Evolutionary conservation across 2,888 invertebrate species (phyloP).

Genomic region (Lycaena phlaeas): DNA sequence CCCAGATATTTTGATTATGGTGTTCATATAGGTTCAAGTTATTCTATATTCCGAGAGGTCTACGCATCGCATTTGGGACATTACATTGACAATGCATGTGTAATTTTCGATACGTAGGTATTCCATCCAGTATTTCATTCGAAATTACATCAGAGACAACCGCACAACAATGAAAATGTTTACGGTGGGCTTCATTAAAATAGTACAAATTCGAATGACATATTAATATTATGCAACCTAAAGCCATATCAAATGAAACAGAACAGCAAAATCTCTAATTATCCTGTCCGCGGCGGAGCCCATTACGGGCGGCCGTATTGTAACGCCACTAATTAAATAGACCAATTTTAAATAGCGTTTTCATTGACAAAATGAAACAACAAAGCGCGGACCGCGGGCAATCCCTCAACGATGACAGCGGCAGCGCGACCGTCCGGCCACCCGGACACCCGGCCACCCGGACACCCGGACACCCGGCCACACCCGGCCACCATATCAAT

Average conservation of each 20-base stretch:
- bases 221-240: neutral
- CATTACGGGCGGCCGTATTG: neutral
- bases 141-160: too few relatives aligned
- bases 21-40: too few relatives aligned
- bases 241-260: neutral
- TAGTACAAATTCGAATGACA: neutral
- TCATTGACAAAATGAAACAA: constrained; percentile 6
- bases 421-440: too few relatives aligned
- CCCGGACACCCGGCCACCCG: too few relatives aligned
- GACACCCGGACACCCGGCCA: too few relatives aligned
- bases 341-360: constrained; percentile 2
- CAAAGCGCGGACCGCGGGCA: constrained; percentile 2
- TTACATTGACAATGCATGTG: too few relatives aligned
- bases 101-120: too few relatives aligned
- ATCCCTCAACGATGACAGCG: constrained; percentile 11
- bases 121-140: too few relatives aligned
- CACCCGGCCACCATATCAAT: constrained; percentile 27
- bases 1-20: too few relatives aligned
- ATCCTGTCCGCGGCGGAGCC: neutral
- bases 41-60: too few relatives aligned
- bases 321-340: neutral
- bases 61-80: too few relatives aligned
- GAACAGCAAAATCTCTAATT: constrained; percentile 2
- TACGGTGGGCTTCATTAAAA: neutral
- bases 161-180: neutral